phyloP scores from a whole-genome alignment of 2,797 vertebrate genomes.

The Aulostomus chinensis region DNA sequence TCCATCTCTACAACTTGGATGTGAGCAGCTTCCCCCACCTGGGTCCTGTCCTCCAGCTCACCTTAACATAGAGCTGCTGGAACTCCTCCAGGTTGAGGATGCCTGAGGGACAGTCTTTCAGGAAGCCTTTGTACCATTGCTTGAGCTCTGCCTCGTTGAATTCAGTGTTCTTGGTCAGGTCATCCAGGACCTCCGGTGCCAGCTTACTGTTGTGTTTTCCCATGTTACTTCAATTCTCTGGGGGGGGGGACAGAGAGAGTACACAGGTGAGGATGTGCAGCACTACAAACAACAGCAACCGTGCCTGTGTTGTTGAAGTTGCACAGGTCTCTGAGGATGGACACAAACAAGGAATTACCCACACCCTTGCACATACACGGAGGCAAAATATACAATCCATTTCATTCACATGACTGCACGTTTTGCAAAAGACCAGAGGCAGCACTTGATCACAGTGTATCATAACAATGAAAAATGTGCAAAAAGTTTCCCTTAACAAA shows the following conservation, averaged over 20 bases:
- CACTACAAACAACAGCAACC: conserved; percentile 36
- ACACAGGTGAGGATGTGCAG: conserved; percentile 13
- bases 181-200: conserved; percentile 95
- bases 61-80: conserved; percentile 98
- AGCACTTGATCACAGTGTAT: too few species aligned
- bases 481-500: too few species aligned
- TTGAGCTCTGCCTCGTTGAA: conserved; percentile 98
- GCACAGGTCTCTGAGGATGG: conserved; percentile 14
- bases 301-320: conserved; percentile 12
- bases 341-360: conserved; percentile 23
- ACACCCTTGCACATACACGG: background rate
- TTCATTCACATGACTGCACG: too few species aligned
- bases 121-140: conserved; percentile 99
- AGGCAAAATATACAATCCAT: background rate
- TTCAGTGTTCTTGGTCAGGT: conserved; percentile 94
- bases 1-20: too few species aligned
- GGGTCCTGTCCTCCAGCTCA: conserved; percentile 51
- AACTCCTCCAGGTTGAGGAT: conserved; percentile 98
- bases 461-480: too few species aligned
- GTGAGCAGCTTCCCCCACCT: background rate
- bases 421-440: too few species aligned
- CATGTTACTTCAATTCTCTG: conserved; percentile 79
- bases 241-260: background rate
- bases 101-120: conserved; percentile 96
- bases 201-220: conserved; percentile 98